Conservation (phyloP, 2,888 invertebrate genomes). For the Noctua janthina region DNA sequence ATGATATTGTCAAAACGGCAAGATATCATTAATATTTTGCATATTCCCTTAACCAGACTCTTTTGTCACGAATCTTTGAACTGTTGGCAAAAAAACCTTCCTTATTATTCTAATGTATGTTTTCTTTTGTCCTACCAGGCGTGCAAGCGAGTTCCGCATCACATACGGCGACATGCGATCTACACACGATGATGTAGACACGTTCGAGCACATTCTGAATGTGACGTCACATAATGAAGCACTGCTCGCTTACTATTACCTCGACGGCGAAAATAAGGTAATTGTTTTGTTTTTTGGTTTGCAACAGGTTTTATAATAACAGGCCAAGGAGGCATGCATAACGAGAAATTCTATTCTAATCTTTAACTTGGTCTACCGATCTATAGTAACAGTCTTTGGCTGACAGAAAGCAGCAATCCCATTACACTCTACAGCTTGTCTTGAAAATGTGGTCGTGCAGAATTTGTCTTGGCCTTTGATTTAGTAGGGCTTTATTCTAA, state of each 20-base stretch:
- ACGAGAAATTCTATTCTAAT: too few relatives aligned
- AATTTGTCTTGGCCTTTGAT: not conserved
- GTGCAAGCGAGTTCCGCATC: constrained; percentile 84
- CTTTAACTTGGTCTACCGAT: not conserved
- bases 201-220: constrained; percentile 93
- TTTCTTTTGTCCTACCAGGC: constrained; percentile 73
- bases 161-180: constrained; percentile 81
- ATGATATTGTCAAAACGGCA: not conserved
- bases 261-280: constrained; percentile 96
- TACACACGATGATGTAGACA: constrained; percentile 87
- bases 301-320: not conserved
- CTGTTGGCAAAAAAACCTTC: not conserved
- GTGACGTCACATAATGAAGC: constrained; percentile 97
- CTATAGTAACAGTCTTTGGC: not conserved
- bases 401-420: not conserved
- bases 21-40: not conserved
- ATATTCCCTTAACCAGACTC: not conserved
- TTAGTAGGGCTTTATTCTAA: not conserved
- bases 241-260: constrained; percentile 97
- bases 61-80: not conserved
- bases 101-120: constrained; percentile 20
- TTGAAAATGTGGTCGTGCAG: not conserved
- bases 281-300: not conserved
- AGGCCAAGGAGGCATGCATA: not conserved
- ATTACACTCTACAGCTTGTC: not conserved